Evolutionary conservation across 2,113 vertebrate species (phyloP).

Genomic region (Nothoprocta perdicaria): DNA sequence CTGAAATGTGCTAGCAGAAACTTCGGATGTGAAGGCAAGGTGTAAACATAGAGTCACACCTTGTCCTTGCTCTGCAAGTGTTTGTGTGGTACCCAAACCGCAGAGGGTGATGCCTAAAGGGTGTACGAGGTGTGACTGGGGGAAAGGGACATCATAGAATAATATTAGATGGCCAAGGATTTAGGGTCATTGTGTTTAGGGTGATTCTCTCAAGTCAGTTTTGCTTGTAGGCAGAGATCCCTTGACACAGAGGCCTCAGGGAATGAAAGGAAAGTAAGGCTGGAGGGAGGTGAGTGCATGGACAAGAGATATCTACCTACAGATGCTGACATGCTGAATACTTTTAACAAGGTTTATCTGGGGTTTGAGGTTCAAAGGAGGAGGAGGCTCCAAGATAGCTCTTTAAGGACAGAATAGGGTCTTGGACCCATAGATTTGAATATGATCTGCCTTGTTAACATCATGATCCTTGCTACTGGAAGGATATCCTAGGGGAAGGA

Average conservation of each 20-base stretch:
- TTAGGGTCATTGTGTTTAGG: neutral
- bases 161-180: rapidly evolving
- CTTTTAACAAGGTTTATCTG: neutral
- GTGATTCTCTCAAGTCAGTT: neutral
- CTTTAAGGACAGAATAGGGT: neutral
- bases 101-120: neutral
- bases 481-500: too few species aligned
- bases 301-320: neutral
- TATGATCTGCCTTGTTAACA: neutral
- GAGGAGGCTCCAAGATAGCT: neutral
- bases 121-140: neutral
- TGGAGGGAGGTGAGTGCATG: neutral
- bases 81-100: rapidly evolving
- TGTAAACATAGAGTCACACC: neutral
- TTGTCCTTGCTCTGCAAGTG: neutral
- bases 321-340: rapidly evolving
- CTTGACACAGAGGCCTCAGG: neutral
- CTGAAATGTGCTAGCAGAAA: neutral
- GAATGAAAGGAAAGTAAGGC: neutral
- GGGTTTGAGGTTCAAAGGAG: neutral
- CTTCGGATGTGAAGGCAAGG: neutral
- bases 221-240: neutral
- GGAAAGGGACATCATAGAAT: neutral
- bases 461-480: rapidly evolving
- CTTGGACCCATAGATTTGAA: neutral